Conservation (phyloP, 1,140 invertebrate genomes). For the Eciton burchellii region DNA sequence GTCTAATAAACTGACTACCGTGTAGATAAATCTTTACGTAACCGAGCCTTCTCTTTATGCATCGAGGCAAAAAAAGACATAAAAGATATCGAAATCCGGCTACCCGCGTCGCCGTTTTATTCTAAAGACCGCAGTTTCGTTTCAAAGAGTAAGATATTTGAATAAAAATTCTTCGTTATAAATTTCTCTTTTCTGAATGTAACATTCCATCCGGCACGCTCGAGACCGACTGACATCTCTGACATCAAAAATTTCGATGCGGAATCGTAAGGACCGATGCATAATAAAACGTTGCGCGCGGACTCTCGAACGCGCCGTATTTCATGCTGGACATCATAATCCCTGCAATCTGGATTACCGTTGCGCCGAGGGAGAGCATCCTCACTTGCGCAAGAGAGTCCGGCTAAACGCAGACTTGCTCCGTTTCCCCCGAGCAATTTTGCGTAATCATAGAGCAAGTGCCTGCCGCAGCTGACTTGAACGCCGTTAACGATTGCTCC, state of each 20-base stretch:
- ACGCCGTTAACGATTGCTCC: conserved; percentile 62
- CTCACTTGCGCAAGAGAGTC: conserved; percentile 68
- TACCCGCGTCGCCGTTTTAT: too few species aligned
- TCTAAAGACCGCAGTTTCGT: too few species aligned
- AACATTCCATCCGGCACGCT: too few species aligned
- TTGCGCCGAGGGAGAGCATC: conserved; percentile 50
- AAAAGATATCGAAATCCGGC: too few species aligned
- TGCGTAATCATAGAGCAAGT: conserved; percentile 73
- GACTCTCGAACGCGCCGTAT: conserved; percentile 10
- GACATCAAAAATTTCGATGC: too few species aligned
- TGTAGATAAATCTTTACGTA: conserved; percentile 3
- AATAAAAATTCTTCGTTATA: too few species aligned
- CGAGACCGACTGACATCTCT: too few species aligned
- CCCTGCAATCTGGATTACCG: conserved; percentile 48
- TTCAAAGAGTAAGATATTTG: too few species aligned
- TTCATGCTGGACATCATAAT: conserved; percentile 34
- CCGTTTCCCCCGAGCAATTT: conserved; percentile 80
- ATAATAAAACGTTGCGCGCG: background rate
- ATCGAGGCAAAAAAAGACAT: background rate
- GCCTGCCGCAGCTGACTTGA: conserved; percentile 35
- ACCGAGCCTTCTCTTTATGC: background rate
- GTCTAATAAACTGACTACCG: background rate
- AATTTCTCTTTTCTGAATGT: too few species aligned
- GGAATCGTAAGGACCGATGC: background rate
- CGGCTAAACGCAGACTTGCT: conserved; percentile 69